Conservation (phyloP, 2,113 vertebrate species). For the Cairina moschata region DNA sequence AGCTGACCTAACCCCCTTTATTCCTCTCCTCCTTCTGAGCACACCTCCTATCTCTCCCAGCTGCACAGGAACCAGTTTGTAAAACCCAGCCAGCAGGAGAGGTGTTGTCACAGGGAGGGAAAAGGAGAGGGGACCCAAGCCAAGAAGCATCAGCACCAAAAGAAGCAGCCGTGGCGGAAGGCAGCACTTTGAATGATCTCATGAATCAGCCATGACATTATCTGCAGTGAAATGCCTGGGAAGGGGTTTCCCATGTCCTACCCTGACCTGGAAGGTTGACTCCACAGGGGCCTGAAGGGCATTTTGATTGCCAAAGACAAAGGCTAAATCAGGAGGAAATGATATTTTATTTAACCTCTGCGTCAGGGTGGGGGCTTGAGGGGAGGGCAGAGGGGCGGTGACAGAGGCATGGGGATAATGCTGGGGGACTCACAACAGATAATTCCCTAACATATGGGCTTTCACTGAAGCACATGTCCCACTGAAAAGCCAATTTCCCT, state of each 20-base stretch:
- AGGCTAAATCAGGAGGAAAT: constrained; percentile 73
- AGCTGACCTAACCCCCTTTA: background rate
- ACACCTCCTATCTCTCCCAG: background rate
- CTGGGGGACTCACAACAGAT: constrained; percentile 43
- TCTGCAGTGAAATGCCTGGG: constrained; percentile 70
- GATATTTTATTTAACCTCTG: constrained; percentile 74
- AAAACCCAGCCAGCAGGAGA: background rate
- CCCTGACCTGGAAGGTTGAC: constrained; percentile 69
- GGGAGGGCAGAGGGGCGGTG: background rate
- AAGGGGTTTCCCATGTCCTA: constrained; percentile 76
- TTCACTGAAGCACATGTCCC: constrained; percentile 10
- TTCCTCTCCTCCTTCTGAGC: background rate
- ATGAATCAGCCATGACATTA: constrained; percentile 70
- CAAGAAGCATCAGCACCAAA: background rate
- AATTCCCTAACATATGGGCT: constrained; percentile 65
- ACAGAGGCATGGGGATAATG: constrained; percentile 28
- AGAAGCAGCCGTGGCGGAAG: constrained; percentile 28
- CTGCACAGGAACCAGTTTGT: background rate
- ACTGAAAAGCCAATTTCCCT: background rate
- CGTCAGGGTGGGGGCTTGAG: background rate
- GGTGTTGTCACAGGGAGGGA: background rate
- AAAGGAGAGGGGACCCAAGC: background rate
- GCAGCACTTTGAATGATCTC: constrained; percentile 19
- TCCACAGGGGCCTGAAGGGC: constrained; percentile 52
- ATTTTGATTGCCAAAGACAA: constrained; percentile 72